These are phyloP conservation scores for Sebastes taczanowskii DNA, from an alignment of 2,797 vertebrate species.

Conservation along the genomic window DNA sequence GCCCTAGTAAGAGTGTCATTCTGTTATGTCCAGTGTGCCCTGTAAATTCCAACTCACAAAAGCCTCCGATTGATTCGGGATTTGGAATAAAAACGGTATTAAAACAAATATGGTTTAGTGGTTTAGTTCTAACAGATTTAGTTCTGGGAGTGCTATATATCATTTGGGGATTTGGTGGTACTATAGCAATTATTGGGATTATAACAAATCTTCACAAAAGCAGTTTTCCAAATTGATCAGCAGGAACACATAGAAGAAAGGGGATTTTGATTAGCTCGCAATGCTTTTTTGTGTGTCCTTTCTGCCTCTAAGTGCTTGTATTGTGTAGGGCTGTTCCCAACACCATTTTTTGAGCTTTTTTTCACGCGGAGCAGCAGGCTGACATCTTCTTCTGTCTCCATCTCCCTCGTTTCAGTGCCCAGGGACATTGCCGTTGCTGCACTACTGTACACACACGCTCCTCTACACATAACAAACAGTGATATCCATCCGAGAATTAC, in stretches of 20 bases:
- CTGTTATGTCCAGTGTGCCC: not conserved
- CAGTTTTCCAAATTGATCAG: not conserved
- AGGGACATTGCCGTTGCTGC: no score
- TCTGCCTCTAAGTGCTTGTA: not conserved
- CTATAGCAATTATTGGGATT: no score
- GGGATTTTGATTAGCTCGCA: not conserved
- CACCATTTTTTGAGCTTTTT: no score
- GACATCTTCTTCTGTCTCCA: no score
- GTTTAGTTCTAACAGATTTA: not conserved
- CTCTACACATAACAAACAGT: no score
- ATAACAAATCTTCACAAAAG: not conserved
- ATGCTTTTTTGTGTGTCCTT: not conserved
- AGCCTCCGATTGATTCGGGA: not conserved
- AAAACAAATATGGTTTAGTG: not conserved
- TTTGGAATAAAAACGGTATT: not conserved
- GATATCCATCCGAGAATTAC: no score
- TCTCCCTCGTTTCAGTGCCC: no score
- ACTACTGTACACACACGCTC: no score
- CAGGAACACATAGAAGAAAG: not conserved
- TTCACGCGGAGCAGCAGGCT: no score
- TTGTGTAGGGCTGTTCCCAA: no score
- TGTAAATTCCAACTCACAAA: not conserved
- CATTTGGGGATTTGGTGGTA: not conserved
- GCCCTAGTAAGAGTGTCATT: not conserved
- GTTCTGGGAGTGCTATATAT: not conserved